Percentiles rank a stretch among this genome's conserved stretches.
Conservation (phyloP, 2,888 invertebrate species). For the Perithous albicinctus region DNA sequence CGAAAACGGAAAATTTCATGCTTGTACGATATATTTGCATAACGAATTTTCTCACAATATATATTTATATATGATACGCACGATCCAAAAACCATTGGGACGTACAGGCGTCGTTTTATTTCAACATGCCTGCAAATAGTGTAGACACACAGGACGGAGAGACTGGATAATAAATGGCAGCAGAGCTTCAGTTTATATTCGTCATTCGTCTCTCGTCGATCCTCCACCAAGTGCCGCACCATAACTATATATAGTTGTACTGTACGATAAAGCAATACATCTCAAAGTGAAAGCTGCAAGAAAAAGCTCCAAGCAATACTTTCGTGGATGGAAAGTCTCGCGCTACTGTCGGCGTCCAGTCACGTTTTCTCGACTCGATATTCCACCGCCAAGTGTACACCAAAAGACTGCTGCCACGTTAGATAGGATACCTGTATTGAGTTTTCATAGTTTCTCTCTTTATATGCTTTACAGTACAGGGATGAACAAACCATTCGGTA, state of each 20-base stretch:
- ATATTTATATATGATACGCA: no score
- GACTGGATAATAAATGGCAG: not conserved
- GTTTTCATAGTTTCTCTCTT: not conserved
- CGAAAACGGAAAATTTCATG: slow-evolving; percentile 6
- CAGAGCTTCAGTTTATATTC: slow-evolving; percentile 3
- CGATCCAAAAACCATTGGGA: not conserved
- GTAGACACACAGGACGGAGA: not conserved
- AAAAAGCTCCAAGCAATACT: not conserved
- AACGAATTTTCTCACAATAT: slow-evolving; percentile 11
- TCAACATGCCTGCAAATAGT: not conserved
- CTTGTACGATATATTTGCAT: slow-evolving; percentile 10
- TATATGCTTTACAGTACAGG: not conserved
- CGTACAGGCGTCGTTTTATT: not conserved
- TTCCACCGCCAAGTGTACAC: slow-evolving; percentile 29
- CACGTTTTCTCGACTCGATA: slow-evolving; percentile 56
- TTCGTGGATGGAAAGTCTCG: slow-evolving; percentile 35
- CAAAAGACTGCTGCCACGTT: not conserved
- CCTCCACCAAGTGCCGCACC: not conserved
- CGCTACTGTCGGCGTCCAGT: slow-evolving; percentile 41
- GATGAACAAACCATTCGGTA: not conserved
- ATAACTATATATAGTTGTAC: not conserved
- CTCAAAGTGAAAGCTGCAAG: not conserved
- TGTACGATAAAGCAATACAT: slow-evolving; percentile 5
- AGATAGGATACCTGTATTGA: slow-evolving; percentile 14
- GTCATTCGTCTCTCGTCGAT: not conserved